Base-by-base conservation (phyloP, 2,113 vertebrate genomes). In the Aleadryas rufinucha region DNA sequence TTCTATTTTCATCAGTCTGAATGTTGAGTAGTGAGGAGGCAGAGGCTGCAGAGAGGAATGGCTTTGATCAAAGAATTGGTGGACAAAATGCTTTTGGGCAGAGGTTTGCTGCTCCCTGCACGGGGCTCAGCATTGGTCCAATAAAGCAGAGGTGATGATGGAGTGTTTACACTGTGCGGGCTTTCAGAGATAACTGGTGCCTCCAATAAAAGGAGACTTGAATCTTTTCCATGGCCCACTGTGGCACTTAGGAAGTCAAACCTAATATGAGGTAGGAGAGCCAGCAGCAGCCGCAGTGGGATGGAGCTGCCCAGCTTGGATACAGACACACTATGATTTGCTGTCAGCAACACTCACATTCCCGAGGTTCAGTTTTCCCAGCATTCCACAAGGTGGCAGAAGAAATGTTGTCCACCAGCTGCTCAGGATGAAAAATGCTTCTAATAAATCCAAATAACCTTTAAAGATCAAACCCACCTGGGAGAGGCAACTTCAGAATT, bases 381-480 rank as follows among this genome's bases (percentile, higher is more conserved):
- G 31, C 6, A 1, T 64, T 44, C 98, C 97, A 97, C 96, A 61
- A 96, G 98, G 82, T 97, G 98, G 98, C 97, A 77, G 97, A 86
- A 65, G 82, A 87, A 96, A 89, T 59, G 75, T 63, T 16, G 1
- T 53, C 52, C 44, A 42, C 41, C 78, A 37, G 42, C 65, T 83
- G 82, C 80, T 83, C 54, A 82, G 78, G 89, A 92, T 97, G 97
- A 98, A 91, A 97, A 97, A 97, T 97, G 95, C 87, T 96, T 96
- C 90, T 95, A 97, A 96, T 98, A 97, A 92, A 97, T 94, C 82
- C 96, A 96, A 95, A 95, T 96, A 97, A 97, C 97, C 97, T 97
- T 97, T 97, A 97, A 97, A 98, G 96, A 97, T 97, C 95, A 96
- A 93, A 89, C 61, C 90, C 68, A 49, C 80, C 44, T 35, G 63